phyloP scores from a whole-genome alignment of 2,797 vertebrate species.

The Alectoris magna region DNA sequence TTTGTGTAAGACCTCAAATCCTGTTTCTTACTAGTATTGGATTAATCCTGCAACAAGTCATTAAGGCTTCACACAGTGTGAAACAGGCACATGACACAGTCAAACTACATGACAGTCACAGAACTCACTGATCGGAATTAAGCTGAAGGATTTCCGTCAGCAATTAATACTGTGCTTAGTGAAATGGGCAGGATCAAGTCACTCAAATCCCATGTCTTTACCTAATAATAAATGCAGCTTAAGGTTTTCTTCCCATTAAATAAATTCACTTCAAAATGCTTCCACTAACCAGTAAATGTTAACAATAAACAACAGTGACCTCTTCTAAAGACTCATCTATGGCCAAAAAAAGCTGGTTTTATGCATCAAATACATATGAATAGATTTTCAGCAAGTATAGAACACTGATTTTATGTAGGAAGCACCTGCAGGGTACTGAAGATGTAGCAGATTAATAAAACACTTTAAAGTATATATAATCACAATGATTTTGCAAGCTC shows the following conservation, averaged over 20 bases:
- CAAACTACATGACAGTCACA: constrained; percentile 36
- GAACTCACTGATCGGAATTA: constrained; percentile 42
- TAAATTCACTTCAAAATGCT: not conserved
- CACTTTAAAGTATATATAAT: not conserved
- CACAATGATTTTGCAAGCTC: not conserved
- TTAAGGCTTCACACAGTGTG: constrained; percentile 54
- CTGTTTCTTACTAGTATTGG: constrained; percentile 59
- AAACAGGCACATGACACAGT: constrained; percentile 52
- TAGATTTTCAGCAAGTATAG: not conserved
- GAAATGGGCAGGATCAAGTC: not conserved
- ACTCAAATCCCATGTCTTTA: not conserved
- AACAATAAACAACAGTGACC: not conserved
- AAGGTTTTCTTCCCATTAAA: not conserved
- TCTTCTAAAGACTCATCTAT: not conserved
- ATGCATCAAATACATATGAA: not conserved
- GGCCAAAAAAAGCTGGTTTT: not conserved
- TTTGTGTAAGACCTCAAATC: constrained; percentile 70
- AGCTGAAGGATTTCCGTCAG: constrained; percentile 50
- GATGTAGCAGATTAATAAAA: not conserved
- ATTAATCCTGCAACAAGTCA: constrained; percentile 72
- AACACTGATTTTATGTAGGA: not conserved
- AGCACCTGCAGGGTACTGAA: not conserved
- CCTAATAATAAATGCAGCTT: not conserved
- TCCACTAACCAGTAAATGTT: not conserved
- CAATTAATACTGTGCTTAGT: constrained; percentile 28